Evolutionary conservation across 1,140 invertebrate species (phyloP).

Genomic region (Drosophila aff.): DNA sequence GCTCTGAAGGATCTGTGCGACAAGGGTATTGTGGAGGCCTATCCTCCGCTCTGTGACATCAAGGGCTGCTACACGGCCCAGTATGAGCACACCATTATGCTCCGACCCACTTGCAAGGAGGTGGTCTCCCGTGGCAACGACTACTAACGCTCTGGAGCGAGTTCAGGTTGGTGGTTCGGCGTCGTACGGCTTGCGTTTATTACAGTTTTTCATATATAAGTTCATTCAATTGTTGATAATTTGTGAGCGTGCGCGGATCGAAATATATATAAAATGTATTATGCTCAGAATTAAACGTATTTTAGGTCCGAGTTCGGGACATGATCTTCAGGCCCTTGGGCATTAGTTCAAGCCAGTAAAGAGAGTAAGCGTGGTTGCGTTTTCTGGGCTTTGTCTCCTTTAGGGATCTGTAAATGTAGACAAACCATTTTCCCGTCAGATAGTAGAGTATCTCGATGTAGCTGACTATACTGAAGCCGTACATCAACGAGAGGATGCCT

Average conservation of each 20-base stretch:
- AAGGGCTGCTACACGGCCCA: constrained; percentile 99
- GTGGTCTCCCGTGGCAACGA: constrained; percentile 98
- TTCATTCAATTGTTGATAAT: constrained; percentile 73
- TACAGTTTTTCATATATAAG: constrained; percentile 65
- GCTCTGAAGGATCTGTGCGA: constrained; percentile 99
- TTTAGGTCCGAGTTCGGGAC: neutral
- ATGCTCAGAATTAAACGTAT: constrained; percentile 25
- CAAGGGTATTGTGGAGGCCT: constrained; percentile 97
- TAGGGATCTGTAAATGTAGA: constrained; percentile 50
- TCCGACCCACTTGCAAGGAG: constrained; percentile 99
- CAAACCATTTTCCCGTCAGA: constrained; percentile 77
- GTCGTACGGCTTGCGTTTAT: constrained; percentile 46
- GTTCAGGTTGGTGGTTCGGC: constrained; percentile 12
- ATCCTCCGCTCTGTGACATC: constrained; percentile 98
- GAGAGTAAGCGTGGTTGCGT: neutral
- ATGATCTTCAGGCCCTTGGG: constrained; percentile 15
- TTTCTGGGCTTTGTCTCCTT: neutral
- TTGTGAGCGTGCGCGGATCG: constrained; percentile 43
- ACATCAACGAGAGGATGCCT: constrained; percentile 80
- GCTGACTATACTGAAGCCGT: constrained; percentile 79
- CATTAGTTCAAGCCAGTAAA: constrained; percentile 69
- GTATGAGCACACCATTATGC: constrained; percentile 99
- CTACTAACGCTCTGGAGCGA: constrained; percentile 88
- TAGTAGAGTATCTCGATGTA: constrained; percentile 79
- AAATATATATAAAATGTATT: constrained; percentile 61